Evolutionary conservation across 2,888 invertebrate species (phyloP), one percentile per base, ranked within the genome.

Genomic region (Drosophila mercatorum): DNA sequence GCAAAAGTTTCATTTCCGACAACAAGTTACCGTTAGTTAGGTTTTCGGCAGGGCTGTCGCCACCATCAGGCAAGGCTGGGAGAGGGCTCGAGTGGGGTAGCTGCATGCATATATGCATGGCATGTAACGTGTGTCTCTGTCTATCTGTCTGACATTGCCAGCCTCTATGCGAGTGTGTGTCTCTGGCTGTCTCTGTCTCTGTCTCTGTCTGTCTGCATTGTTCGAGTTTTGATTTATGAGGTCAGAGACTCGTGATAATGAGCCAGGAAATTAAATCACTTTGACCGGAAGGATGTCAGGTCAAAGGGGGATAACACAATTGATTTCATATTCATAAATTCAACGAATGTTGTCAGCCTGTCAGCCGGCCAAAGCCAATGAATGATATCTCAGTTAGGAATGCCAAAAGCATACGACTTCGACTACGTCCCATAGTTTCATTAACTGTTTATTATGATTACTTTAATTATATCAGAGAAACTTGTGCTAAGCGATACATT

Each of bases 251-350:
- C 88, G 89, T 85, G 87, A 88, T 91, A 88, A 91, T 90, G 88
- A 90, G 83, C 85, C 86, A 82, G 83, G 83, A 90, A 88, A 90
- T 90, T 89, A 90, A 91, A 91, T 91, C 89, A 91, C 86, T 88
- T 89, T 91, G 76, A 90, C 89, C 90, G 91, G 90, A 91, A 88
- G 82, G 85, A 89, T 89, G 89, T 83, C 88, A 84, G 90, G 89
- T 89, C 89, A 88, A 81, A 89, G 75, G 82, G 76, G 89, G 88
- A 89, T 89, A 88, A 83, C 87, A 89, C 85, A 89, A 87, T 89
- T 87, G 87, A 88, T 87, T 89, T 85, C 83, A 81, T 89, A 87
- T 87, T 88, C 88, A 86, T 86, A 88, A 89, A 85, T 89, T 87
- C 85, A 88, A 80, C 84, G 80, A 80, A 81, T 80, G 80, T 72